phyloP scores from a whole-genome alignment of 1,140 invertebrate genomes.

The Sweltsa coloradensis region DNA sequence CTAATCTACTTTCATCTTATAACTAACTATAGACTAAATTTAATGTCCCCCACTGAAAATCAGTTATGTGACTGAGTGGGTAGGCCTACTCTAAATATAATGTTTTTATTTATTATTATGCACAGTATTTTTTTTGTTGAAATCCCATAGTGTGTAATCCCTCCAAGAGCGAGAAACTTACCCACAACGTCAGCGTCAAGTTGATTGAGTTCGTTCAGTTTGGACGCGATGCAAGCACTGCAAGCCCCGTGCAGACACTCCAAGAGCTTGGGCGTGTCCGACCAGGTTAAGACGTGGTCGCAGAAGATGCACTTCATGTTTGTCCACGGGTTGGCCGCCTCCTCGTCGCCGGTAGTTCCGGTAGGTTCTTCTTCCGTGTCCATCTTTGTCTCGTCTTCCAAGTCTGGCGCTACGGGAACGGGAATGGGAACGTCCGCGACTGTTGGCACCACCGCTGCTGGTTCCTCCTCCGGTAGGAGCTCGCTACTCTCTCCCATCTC shows the following conservation, averaged over 20 bases:
- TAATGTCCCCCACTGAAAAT: background rate
- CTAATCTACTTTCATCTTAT: background rate
- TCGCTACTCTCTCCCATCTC: too few species aligned
- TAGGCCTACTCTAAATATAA: background rate
- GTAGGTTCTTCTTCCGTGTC: too few species aligned
- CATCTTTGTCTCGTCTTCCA: too few species aligned
- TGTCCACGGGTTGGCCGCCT: conserved; percentile 17
- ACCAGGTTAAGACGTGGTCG: conserved; percentile 41
- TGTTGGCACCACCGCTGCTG: too few species aligned
- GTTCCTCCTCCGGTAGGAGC: too few species aligned
- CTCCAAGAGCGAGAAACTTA: conserved; percentile 12
- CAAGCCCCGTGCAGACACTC: conserved; percentile 80
- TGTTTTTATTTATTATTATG: background rate
- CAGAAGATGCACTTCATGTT: conserved; percentile 53
- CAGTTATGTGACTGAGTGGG: background rate
- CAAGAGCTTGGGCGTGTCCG: conserved; percentile 60
- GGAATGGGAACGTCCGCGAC: too few species aligned
- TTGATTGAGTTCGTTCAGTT: conserved; percentile 45
- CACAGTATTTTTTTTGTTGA: background rate
- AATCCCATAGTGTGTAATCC: background rate
- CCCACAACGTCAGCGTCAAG: conserved; percentile 29
- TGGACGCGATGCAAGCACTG: conserved; percentile 55
- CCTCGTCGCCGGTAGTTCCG: conserved; percentile 13
- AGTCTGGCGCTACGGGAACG: too few species aligned
- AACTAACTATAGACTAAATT: too few species aligned